Evolutionary conservation across 2,113 vertebrate species (phyloP), one percentile per base, ranked within the genome.

Genomic region (Cynocephalus volans): DNA sequence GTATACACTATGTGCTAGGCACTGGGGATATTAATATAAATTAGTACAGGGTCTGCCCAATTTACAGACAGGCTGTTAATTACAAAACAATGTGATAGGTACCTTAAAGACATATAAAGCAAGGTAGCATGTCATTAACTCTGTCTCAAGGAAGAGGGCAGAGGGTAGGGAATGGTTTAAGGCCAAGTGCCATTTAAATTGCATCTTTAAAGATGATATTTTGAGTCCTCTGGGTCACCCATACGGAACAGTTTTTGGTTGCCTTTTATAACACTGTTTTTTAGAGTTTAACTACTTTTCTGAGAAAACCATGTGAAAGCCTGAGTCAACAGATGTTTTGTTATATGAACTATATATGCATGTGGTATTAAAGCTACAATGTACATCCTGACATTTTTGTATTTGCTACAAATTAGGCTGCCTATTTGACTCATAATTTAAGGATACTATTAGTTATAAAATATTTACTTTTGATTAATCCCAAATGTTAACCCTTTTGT

Each of bases 401-500:
- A 80, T 79, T 83, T 64, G 36, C 62, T 90, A 79, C 26, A 92
- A 87, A 94, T 73, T 33, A 86, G 31, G n/a, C 15, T 88, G 11
- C 45, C 41, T 79, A 69, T 45, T 36, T 18, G 41, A 79, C 26
- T 58, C 3, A 13, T 12, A 91, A 62, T 50, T 81, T 77, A 93
- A 23, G 19, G 56, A 72, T 33, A 93, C 76, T 76, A 88, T 19
- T 73, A 18, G 1, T 3, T n/a, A 82, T 67, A 80, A 90, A 95
- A 67, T 36, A n/a, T 48, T 85, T 77, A n/a, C 54, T 87, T 89
- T 90, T 86, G 13, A 69, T 88, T 80, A 70, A 77, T 50, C 31
- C 19, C 31, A 95, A 94, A 88, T 93, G n/a, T 77, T 93, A 88
- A 70, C 12, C 13, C 86, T 72, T 96, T 81, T 17, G 1, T 95